Base-by-base conservation (phyloP, 2,113 vertebrate genomes). In the Hippocampus zosterae region DNA sequence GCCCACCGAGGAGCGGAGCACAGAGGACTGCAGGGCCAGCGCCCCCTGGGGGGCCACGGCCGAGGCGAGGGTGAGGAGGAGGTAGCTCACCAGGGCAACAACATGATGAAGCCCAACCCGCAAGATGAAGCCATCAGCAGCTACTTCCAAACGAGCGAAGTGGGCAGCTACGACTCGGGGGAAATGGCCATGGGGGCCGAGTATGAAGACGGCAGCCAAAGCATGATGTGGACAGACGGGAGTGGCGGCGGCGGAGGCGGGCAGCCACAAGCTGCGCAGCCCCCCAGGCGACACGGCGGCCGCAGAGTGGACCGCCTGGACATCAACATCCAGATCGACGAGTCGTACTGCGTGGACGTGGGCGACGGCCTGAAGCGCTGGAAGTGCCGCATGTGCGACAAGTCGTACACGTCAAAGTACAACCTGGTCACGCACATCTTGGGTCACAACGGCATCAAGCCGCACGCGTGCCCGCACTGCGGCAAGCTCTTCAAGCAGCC, bases 381-480 rank as follows among this genome's bases (percentile, higher is more conserved):
- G 96, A 97, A 98, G 89, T 98, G 97, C 83, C 95, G 96, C 82
- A 95, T 97, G 94, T 98, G 97, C 0, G 97, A 98, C 80, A 98
- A 98, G 84, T 98, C 97, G 2, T 98, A 98, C 92, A 98, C 97
- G 0, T 98, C 97, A 80, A 98, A 98, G 88, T 98, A 98, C 93
- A 98, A 98, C 90, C 92, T 98, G 85, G 97, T 98, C 41, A 98
- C 97, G 1, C 97, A 98, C 91, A 98, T 98, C 84, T 91, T 98
- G 87, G 96, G 96, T 73, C 97, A 98, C 92, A 98, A 95, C 0
- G 97, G 97, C 83, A 95, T 98, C 90, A 98, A 98, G 88, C 97
- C 97, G 0, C 97, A 98, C 59, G 95, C 95, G 0, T 98, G 97
- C 84, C 94, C 96, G 0, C 96, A 97, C 80, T 98, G 97, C 80